Evolutionary conservation across 2,113 vertebrate genomes (phyloP), one percentile per base, ranked within the genome.

Genomic region (Hypocryptadius cinnamomeus): DNA sequence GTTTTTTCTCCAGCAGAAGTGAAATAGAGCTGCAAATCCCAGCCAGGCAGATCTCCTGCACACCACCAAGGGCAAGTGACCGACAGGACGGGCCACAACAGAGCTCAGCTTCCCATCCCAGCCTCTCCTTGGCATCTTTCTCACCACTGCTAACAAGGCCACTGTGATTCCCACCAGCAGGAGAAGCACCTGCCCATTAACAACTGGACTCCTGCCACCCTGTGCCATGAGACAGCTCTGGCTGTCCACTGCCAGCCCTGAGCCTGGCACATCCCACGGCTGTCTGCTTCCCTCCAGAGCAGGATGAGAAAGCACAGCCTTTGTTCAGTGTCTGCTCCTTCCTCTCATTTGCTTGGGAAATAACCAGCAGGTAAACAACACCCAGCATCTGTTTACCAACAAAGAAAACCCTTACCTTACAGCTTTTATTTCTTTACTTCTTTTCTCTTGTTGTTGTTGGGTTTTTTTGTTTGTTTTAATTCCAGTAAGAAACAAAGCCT

Each of bases 401-500:
- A 82, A 1, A 5, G 50, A 37, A 79, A 20, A 3, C 6, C 15
- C 70, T 11, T n/a, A 31, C 47, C 30, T 80, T 90, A 39, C 79
- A 74, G 53, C 25, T 40, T 59, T 40, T 53, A 61, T 69, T 17
- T 21, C 9, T 56, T 72, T 11, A 6, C 11, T 60, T 56, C n/a
- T 40, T 72, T 44, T 17, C 25, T 18, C 8, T n/a, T 40, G 22
- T 17, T 64, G 37, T 25, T 42, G 47, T 20, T 24, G 6, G 35
- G 9, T 5, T 16, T 13, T 21, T 17, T 12, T 7, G 30, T 57
- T 25, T 17, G 28, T 76, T 85, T 77, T 15, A 39, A 74, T 68
- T 66, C 73, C 65, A 64, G 42, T 33, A 50, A 81, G 85, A 31
- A 93, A 93, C 92, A 96, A 93, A 96, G 80, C 86, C 82, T 78